Evolutionary conservation across 2,113 vertebrate genomes (phyloP).

Genomic region (Cyanoramphus novaezelandiae): DNA sequence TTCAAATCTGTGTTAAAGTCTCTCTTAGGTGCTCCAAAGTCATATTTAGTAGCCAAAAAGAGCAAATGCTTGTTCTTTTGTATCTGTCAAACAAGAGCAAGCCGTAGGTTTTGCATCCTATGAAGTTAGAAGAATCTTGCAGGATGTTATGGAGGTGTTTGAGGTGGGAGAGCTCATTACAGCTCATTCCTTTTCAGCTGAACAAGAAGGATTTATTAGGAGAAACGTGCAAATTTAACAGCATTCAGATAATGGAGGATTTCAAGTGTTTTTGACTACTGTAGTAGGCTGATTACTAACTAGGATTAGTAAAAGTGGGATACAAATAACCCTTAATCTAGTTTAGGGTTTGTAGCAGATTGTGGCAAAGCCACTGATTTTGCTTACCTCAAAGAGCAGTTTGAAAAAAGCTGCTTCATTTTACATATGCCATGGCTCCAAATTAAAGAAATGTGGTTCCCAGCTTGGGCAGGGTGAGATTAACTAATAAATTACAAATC

Average conservation of each 20-base stretch:
- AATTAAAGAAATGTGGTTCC: constrained; percentile 29
- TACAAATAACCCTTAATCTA: constrained; percentile 46
- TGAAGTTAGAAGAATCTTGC: background rate
- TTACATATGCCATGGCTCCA: background rate
- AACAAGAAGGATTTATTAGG: background rate
- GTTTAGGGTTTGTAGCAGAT: constrained; percentile 40
- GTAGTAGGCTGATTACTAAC: constrained; percentile 12
- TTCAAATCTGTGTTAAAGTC: background rate
- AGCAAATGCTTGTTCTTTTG: background rate
- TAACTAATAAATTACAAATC: background rate
- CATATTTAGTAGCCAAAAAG: background rate
- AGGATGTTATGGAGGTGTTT: background rate
- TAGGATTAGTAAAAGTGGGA: constrained; percentile 1
- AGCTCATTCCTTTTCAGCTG: background rate
- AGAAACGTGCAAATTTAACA: constrained; percentile 9
- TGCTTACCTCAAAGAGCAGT: constrained; percentile 31
- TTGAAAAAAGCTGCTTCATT: constrained; percentile 18
- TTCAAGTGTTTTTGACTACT: constrained; percentile 3
- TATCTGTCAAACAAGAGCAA: background rate
- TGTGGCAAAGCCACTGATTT: constrained; percentile 6
- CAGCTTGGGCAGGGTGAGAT: background rate
- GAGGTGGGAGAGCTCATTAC: background rate
- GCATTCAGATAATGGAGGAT: constrained; percentile 29
- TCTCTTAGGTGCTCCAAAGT: background rate
- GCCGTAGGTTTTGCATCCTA: background rate